Evolutionary conservation across 2,888 invertebrate genomes (phyloP).

Genomic region (Andricus quercusramuli): DNA sequence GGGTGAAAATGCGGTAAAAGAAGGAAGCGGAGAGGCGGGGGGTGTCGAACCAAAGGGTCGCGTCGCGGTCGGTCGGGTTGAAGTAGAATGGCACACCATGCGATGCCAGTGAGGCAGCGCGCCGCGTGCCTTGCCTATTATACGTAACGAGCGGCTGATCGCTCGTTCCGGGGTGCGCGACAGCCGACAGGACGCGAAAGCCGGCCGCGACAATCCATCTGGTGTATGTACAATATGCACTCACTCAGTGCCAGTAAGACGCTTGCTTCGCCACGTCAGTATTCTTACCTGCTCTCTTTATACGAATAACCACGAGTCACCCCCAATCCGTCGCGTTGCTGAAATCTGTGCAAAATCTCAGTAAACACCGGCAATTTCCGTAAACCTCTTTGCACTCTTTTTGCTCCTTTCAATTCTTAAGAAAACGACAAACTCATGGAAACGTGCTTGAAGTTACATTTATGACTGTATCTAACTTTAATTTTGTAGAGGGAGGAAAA

Average conservation of each 20-base stretch:
- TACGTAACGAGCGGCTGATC: slow-evolving; percentile 25
- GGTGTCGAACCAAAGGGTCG: slow-evolving; percentile 9
- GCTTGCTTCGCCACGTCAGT: slow-evolving; percentile 37
- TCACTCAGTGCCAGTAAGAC: slow-evolving; percentile 36
- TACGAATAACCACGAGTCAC: not conserved
- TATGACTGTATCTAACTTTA: not conserved
- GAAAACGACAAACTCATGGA: not conserved
- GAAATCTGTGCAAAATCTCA: not conserved
- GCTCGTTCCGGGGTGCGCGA: slow-evolving; percentile 32
- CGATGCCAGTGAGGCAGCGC: slow-evolving; percentile 43
- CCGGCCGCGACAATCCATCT: slow-evolving; percentile 28
- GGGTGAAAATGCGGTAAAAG: slow-evolving; percentile 49
- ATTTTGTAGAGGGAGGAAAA: not conserved
- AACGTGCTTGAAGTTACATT: not conserved
- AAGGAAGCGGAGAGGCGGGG: slow-evolving; percentile 42
- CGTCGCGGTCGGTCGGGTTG: slow-evolving; percentile 40
- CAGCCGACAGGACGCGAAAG: slow-evolving; percentile 4
- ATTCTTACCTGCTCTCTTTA: not conserved
- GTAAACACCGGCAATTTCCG: not conserved
- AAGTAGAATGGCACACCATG: slow-evolving; percentile 59
- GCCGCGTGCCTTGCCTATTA: not conserved
- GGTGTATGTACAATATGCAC: not conserved
- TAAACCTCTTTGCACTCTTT: not conserved
- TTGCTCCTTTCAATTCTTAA: not conserved
- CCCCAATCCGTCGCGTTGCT: not conserved